Evolutionary conservation across 2,888 invertebrate species (phyloP).

Genomic region (Leptopterna dolabrata): DNA sequence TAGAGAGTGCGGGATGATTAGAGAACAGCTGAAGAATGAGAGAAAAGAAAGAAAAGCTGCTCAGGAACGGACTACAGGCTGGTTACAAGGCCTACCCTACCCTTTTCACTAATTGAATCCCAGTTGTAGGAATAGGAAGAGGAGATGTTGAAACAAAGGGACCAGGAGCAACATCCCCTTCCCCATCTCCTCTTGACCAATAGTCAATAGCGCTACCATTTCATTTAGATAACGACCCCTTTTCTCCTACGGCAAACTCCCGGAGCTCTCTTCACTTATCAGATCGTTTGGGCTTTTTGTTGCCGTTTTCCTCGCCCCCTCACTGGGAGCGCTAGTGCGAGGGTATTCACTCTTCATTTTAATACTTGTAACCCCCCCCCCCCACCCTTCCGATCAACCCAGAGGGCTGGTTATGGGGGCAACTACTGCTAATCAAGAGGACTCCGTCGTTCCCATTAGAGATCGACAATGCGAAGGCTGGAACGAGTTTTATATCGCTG

Average conservation of each 20-base stretch:
- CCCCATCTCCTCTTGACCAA: slow-evolving; percentile 11
- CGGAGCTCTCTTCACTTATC: background rate
- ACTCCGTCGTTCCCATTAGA: background rate
- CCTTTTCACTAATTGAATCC: slow-evolving; percentile 37
- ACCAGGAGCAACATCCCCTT: background rate
- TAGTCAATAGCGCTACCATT: slow-evolving; percentile 34
- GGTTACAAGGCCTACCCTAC: slow-evolving; percentile 2
- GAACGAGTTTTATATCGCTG: background rate
- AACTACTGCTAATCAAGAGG: background rate
- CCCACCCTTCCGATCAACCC: too few species aligned
- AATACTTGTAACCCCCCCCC: background rate
- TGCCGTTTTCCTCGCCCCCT: background rate
- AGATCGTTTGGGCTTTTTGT: slow-evolving; percentile 11
- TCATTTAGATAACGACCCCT: slow-evolving; percentile 41
- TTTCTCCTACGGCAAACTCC: slow-evolving; percentile 1
- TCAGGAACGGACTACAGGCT: background rate
- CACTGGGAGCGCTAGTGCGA: background rate
- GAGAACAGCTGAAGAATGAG: background rate
- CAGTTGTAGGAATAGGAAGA: slow-evolving; percentile 28
- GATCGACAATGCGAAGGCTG: background rate
- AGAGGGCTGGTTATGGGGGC: background rate
- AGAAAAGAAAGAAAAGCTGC: background rate
- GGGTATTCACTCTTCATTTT: background rate
- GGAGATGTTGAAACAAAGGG: slow-evolving; percentile 28
- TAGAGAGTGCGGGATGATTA: background rate